A percentile compares a stretch with the other conserved stretches of the same genome.
phyloP scores from a whole-genome alignment of 2,888 invertebrate species.

The Eulithis prunata region DNA sequence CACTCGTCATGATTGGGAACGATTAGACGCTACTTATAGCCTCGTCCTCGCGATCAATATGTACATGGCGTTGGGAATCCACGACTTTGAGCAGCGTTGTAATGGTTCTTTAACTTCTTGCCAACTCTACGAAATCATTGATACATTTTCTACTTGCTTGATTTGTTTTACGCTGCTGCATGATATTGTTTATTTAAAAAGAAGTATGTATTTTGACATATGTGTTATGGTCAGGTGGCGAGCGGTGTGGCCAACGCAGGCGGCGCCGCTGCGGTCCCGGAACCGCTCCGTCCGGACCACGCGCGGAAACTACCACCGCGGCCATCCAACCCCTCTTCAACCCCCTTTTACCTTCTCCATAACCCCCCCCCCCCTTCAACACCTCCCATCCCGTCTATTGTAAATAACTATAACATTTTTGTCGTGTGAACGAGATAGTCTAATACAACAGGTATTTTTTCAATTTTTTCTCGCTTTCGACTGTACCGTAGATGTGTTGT shows the following conservation, averaged over 20 bases:
- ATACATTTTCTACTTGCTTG: neutral
- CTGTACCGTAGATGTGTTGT: slow-evolving; percentile 84
- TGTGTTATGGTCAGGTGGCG: slow-evolving; percentile 70
- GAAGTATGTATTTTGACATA: neutral
- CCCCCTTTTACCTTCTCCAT: slow-evolving; percentile 44
- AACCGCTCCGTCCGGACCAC: slow-evolving; percentile 60
- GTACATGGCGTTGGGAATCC: slow-evolving; percentile 6
- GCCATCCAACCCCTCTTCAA: slow-evolving; percentile 49
- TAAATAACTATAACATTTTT: slow-evolving; percentile 82
- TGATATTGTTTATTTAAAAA: neutral
- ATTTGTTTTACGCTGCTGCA: neutral
- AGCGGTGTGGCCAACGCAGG: slow-evolving; percentile 73
- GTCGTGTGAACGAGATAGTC: slow-evolving; percentile 82
- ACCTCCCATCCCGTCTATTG: slow-evolving; percentile 69
- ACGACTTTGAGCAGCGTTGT: slow-evolving; percentile 1
- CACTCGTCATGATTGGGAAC: slow-evolving; percentile 29
- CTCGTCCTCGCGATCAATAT: slow-evolving; percentile 26
- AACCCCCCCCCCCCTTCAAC: slow-evolving; percentile 35
- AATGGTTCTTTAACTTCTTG: neutral
- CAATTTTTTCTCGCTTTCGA: slow-evolving; percentile 84
- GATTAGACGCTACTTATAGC: slow-evolving; percentile 27
- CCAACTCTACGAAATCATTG: neutral
- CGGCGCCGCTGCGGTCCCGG: slow-evolving; percentile 52
- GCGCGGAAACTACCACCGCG: slow-evolving; percentile 67
- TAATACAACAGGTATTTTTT: slow-evolving; percentile 82